Evolutionary conservation across 2,113 vertebrate genomes (phyloP).

Genomic region (Hirundichthys speculiger): DNA sequence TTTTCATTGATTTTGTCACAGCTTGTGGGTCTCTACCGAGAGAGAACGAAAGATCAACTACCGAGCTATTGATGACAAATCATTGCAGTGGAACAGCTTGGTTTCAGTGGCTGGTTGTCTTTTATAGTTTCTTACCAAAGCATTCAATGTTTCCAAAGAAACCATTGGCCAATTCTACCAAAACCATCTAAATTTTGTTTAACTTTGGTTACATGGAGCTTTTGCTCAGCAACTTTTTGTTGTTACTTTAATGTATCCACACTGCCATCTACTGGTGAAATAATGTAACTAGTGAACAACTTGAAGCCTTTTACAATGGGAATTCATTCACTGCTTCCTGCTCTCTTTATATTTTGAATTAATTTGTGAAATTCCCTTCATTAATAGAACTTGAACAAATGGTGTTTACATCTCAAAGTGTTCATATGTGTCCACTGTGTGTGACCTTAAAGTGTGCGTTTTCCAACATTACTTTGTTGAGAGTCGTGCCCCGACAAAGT

Average conservation of each 20-base stretch:
- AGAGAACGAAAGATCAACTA: too few relatives aligned
- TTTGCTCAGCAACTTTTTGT: background rate
- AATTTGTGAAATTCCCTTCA: too few relatives aligned
- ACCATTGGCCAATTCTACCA: too few relatives aligned
- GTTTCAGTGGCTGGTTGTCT: too few relatives aligned
- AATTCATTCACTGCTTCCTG: background rate
- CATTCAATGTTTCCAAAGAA: too few relatives aligned
- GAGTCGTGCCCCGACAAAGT: constrained; percentile 23
- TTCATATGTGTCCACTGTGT: background rate
- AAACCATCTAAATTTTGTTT: background rate
- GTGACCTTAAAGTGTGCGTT: background rate
- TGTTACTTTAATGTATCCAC: constrained; percentile 4
- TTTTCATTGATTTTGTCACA: background rate
- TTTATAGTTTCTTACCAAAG: too few relatives aligned
- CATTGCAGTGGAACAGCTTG: background rate
- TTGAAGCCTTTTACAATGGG: background rate
- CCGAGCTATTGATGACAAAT: constrained; percentile 1
- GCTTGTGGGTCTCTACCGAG: too few relatives aligned
- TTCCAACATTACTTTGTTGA: constrained; percentile 3
- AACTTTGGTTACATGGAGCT: background rate
- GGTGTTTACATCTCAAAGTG: too few relatives aligned
- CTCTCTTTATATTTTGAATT: too few relatives aligned
- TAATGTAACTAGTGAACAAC: background rate
- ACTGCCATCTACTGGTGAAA: constrained; percentile 55
- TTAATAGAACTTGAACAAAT: too few relatives aligned